Evolutionary conservation across 2,888 invertebrate species (phyloP), one percentile per base, ranked within the genome.

Genomic region (Drosophila antonietae): DNA sequence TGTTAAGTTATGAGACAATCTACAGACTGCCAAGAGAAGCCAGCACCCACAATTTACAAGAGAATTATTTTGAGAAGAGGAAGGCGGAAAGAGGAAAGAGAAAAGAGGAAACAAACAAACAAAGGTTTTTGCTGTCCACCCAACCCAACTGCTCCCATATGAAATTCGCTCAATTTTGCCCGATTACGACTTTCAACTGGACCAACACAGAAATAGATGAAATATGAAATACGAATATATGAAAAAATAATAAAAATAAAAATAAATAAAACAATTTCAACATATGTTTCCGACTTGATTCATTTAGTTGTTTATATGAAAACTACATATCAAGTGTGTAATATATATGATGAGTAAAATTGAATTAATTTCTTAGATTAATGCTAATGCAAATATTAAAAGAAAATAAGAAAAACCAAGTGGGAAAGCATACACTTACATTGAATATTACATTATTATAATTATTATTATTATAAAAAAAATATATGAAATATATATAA

Each of bases 381-480:
- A 74, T 62, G 28, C 51, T 63, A 74, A 78, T 76, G 76, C 78
- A 82, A 71, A 77, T 73, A 80, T 67, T 79, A 52, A 35, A 51
- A 14, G 18, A 12, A 14, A 7, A 28, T 28, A 51, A n/a, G 2
- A 61, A 80, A 18, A 33, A 15, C 18, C 59, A 83, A 83, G 77
- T 85, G 86, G 86, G 86, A 82, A 87, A 87, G 86, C 85, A 82
- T 87, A 87, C 86, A 88, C 86, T 87, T 87, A 87, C 74, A 65
- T 73, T 68, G 70, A 53, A 73, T 72, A 69, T 58, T 55, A 71
- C 18, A 49, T 43, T 57, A 44, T 57, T 63, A 65, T 56, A 43
- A 44, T 60, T 53, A 57, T 35, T 64, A 62, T 62, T 65, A 68
- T 35, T 14, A 15, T 28, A 37, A 6, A 62, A 62, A 51, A 65